A percentile compares a stretch with the other conserved stretches of the same genome.
These are phyloP conservation scores for Ciconia maguari DNA, from an alignment of 2,113 vertebrate genomes.

Conservation along the genomic window DNA sequence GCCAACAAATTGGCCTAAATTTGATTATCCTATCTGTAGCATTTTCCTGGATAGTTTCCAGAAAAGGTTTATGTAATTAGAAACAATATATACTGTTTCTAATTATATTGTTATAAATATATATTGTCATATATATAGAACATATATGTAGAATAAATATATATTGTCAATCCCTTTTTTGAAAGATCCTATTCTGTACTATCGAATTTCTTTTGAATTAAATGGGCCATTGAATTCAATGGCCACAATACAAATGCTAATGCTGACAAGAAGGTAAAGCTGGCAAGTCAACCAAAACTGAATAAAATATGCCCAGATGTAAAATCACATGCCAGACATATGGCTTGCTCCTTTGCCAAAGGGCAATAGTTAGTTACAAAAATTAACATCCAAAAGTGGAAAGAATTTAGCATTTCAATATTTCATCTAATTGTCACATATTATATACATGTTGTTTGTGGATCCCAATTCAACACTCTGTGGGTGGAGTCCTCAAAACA, in stretches of 20 bases:
- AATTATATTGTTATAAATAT: too few species aligned
- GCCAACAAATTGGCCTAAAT: background rate
- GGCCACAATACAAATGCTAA: background rate
- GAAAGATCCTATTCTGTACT: background rate
- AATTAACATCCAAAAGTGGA: conserved; percentile 18
- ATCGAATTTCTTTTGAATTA: background rate
- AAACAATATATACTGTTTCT: too few species aligned
- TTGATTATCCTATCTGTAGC: background rate
- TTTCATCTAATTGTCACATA: conserved; percentile 23
- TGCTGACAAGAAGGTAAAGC: background rate
- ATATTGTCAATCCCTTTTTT: background rate
- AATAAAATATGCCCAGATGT: background rate
- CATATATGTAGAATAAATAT: too few species aligned
- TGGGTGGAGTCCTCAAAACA: conserved; percentile 51
- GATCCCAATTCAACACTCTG: conserved; percentile 17
- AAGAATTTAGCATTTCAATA: conserved; percentile 29
- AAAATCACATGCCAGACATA: background rate
- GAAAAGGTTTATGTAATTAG: background rate
- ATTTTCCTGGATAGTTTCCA: background rate
- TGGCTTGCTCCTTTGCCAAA: background rate
- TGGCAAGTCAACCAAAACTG: background rate
- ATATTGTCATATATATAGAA: too few species aligned
- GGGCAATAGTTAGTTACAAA: conserved; percentile 8
- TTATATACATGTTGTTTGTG: conserved; percentile 29
- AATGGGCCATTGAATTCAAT: background rate